Percentiles rank a stretch among this genome's conserved stretches.
phyloP scores from a whole-genome alignment of 2,888 invertebrate species.

The Diloba caeruleocephala region DNA sequence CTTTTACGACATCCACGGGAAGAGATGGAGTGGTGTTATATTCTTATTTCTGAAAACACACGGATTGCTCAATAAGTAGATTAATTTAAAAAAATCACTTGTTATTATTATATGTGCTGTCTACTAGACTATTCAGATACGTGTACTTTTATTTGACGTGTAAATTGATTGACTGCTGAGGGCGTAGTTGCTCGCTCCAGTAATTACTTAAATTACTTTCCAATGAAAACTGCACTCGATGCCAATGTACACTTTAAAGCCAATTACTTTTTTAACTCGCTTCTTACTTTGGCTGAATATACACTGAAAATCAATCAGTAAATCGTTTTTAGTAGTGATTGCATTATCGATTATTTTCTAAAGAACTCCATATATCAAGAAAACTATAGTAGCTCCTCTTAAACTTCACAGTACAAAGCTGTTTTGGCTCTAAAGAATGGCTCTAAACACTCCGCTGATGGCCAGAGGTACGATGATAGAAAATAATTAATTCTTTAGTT shows the following conservation, averaged over 20 bases:
- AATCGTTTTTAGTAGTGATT: not conserved
- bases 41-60: too few relatives aligned
- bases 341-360: not conserved
- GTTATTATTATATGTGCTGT: not conserved
- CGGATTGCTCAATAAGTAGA: too few relatives aligned
- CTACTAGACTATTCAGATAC: not conserved
- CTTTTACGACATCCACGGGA: too few relatives aligned
- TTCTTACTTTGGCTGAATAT: conserved; percentile 3
- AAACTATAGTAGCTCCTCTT: too few relatives aligned
- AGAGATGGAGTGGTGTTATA: too few relatives aligned
- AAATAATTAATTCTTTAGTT: too few relatives aligned
- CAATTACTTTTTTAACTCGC: conserved; percentile 1
- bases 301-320: conserved; percentile 5
- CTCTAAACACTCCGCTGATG: too few relatives aligned
- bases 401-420: too few relatives aligned
- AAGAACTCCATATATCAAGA: too few relatives aligned
- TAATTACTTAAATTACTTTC: conserved; percentile 46
- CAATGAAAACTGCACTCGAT: conserved; percentile 37
- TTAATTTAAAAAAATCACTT: too few relatives aligned
- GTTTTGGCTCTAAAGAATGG: too few relatives aligned
- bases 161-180: conserved; percentile 40
- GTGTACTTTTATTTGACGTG: conserved; percentile 5
- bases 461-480: too few relatives aligned
- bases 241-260: conserved; percentile 7
- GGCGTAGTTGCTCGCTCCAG: conserved; percentile 17